These are phyloP conservation scores for Gobionotothen gibberifrons DNA, from an alignment of 2,797 vertebrate species.

Conservation along the genomic window DNA sequence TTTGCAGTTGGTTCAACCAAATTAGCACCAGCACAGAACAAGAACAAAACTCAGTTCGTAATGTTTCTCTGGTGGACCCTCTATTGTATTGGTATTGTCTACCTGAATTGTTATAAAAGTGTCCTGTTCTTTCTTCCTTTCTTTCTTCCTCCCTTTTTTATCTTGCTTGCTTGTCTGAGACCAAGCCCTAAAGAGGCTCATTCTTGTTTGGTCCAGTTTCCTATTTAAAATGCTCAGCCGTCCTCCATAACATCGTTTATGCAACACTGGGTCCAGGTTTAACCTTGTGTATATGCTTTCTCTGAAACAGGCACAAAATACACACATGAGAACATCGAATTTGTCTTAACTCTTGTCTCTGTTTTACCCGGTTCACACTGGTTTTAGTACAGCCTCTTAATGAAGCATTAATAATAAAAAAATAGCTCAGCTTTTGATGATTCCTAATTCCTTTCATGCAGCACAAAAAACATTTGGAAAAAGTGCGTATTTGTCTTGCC, in stretches of 20 bases:
- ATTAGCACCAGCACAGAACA: too few species aligned
- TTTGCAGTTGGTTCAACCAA: too few species aligned
- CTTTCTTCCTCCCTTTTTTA: not conserved
- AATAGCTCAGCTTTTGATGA: conserved; percentile 9
- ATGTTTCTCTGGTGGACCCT: conserved; percentile 71
- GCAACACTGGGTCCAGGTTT: conserved; percentile 79
- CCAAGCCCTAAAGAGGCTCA: conserved; percentile 80
- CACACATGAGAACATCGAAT: not conserved
- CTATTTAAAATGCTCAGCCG: conserved; percentile 80
- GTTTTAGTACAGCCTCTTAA: conserved; percentile 7
- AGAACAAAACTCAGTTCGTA: conserved; percentile 17
- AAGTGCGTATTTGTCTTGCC: not conserved
- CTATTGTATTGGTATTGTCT: conserved; percentile 69
- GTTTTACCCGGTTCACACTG: conserved; percentile 12
- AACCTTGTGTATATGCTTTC: conserved; percentile 65
- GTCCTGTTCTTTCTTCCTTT: not conserved
- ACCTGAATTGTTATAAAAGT: conserved; percentile 76
- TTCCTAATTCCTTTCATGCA: conserved; percentile 9
- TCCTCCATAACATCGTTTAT: conserved; percentile 80
- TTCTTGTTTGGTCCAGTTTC: conserved; percentile 86
- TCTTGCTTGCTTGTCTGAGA: too few species aligned
- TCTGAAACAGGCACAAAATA: conserved; percentile 27
- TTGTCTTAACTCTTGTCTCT: conserved; percentile 41
- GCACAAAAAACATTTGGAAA: not conserved
- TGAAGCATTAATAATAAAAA: conserved; percentile 7